Evolutionary conservation across 37 sponge, comb jelly and placozoan species (phyloP), one percentile per base, ranked within the genome.

Genomic region (Eunapius fragilis): DNA sequence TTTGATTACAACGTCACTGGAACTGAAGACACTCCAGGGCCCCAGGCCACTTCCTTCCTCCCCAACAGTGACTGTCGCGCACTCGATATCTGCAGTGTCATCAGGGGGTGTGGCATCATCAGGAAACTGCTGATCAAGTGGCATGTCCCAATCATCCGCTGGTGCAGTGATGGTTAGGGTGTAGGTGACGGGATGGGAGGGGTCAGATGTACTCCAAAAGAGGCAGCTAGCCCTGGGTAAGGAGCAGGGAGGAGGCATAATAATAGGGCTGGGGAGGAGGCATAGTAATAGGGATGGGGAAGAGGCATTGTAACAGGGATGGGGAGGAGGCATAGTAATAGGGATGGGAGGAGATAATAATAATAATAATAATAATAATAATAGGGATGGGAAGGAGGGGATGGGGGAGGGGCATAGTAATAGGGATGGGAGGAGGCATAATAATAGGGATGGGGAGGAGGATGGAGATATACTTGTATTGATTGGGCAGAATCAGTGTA

Each of bases 151-250:
- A 17, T 91, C 91, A 22, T 71, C 74, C 6, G 23, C 34, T 2
- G 91, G 87, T n/a, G 87, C 82, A 24, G 67, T 2, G 0, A 94
- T 67, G 31, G 83, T 82, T 48, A 94, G 83, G 19, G 92, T 91
- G 87, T 94, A 94, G 26, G 71, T 81, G 24, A 38, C 70, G 25
- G 69, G 12, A 31, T 3, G 19, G 33, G 48, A 17, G n/a, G 95
- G 95, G 35, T 68, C 14, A 0, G 17, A 37, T 22, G 82, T 67
- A 71, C 80, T 86, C 95, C 95, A 94, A 77, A 90, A 94, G 37
- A 81, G 75, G 68, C 79, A 74, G 10, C 80, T 82, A 24, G 87
- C 70, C 72, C 92, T 92, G 45, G 19, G 68, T 37, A 31, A 48
- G 31, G 26, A 25, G 0, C 9, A 17, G 38, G 37, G 25, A 25